Base-by-base conservation (phyloP, 1,140 invertebrate genomes). In the Drosophila ironensis region DNA sequence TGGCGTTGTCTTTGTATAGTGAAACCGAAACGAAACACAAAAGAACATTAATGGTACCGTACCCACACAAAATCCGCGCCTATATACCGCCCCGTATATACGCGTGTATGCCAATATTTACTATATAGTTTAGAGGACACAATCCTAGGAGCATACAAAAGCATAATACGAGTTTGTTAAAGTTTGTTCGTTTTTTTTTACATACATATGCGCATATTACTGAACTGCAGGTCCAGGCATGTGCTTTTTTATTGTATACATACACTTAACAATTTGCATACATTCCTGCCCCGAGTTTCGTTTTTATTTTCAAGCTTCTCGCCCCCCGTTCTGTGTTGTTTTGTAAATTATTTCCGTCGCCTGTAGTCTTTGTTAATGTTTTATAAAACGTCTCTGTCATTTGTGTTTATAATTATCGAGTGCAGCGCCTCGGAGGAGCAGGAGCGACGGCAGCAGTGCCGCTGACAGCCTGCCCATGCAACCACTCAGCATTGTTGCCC, bases 1-100 rank as follows among this genome's bases (percentile, higher is more conserved):
- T 82, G 73, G 69, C 73, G 70, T 82, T 84, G 80, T 86, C 73
- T 74, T 67, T 84, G 75, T 84, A 86, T 73, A 80, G 63, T 64
- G 69, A 64, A 67, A 72, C 35, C 52, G 46, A 66, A 61, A 27
- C n/a, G n/a, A 8, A 27, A 41, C 22, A 42, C 47, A 42, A 28
- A 51, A 25, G 47, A 67, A 44, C 56, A 51, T 44, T 25, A 63
- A 50, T 48, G 42, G 76, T 81, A 63, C 54, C 73, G 70, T 78
- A 86, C 42, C 61, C 72, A 56, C 57, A 84, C 56, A 40, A 47
- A 37, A 63, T n/a, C n/a, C 42, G 12, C 24, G n/a, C 56, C 47
- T 63, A 61, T 61, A 63, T 28, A 27, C 25, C n/a, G 56, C 25
- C 25, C 35, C 37, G 28, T 47, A 63, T 63, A 60, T 60, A 37